Base-by-base conservation (phyloP, 2,113 vertebrate species). In the Acrocephalus kingi region DNA sequence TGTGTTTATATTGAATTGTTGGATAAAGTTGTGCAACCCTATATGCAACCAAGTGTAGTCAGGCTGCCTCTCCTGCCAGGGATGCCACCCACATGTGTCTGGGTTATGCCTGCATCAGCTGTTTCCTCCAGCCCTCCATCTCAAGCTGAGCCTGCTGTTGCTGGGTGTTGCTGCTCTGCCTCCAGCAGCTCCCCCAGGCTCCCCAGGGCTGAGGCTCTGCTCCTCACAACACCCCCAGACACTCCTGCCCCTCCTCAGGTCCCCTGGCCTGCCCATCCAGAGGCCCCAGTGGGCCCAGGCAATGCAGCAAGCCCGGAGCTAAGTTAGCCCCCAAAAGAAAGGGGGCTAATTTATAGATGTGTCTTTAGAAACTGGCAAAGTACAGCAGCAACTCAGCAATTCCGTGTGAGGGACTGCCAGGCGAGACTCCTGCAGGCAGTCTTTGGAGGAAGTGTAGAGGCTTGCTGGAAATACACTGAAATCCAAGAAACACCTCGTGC, bases 21-120 rank as follows among this genome's bases (percentile, higher is more conserved):
- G 81, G 86, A 77, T 61, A 41, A 88, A 89, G 41, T 94, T 96
- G 83, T 96, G 95, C 92, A 93, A 97, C 23, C 25, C 51, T 59
- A 15, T 3, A 27, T 58, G 74, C 81, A 84, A 79, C 71, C 63
- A 67, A 67, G 69, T 0, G 0, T 13, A 78, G 89, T 28, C 69
- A 90, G 85, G 87, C 89, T 92, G 90, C 71, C 89, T 80, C 81
- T 92, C 31, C 78, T 95, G 94, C 81, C 84, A 75, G 82, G 45
- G 89, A 84, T 93, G 90, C 89, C 84, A 94, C 94, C 92, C 92
- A 89, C 92, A 62, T 71, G 62, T 94, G 84, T 71, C 92, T 94
- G 87, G 89, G 78, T 93, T 89, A 43, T 83, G 94, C 93, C 92
- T 91, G 73, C 92, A 64, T 91, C 94, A 90, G 94, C 93, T 89